Percentiles rank a stretch among this genome's conserved stretches.
Conservation (phyloP, 2,797 vertebrate genomes). For the Merluccius polli region DNA sequence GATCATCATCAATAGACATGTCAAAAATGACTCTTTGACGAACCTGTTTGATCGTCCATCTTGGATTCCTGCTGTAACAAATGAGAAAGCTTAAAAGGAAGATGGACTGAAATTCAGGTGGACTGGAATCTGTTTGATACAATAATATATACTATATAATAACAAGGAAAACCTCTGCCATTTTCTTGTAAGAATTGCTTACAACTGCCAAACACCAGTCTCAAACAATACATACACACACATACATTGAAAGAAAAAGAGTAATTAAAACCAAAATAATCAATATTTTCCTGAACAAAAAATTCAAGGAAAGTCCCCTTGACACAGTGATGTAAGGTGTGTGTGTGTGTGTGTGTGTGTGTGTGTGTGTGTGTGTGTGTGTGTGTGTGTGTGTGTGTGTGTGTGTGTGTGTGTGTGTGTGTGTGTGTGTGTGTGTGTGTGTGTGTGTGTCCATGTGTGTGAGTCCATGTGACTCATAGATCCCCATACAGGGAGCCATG, state of each 20-base stretch:
- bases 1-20: background rate
- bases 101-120: background rate
- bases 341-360: slow-evolving; percentile 4
- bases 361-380: slow-evolving; percentile 37
- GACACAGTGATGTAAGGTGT: background rate
- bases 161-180: background rate
- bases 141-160: background rate
- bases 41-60: background rate
- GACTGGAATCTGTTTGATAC: background rate
- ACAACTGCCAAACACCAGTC: background rate
- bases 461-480: slow-evolving; percentile 43
- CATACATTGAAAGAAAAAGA: background rate
- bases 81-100: background rate
- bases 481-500: slow-evolving; percentile 13
- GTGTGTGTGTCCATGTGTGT: background rate
- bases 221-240: background rate
- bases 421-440: background rate
- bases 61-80: background rate
- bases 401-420: background rate
- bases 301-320: background rate
- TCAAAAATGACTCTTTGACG: background rate
- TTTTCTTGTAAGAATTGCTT: background rate
- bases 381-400: slow-evolving; percentile 33
- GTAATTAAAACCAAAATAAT: background rate
- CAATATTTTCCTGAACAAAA: background rate